Base-by-base conservation (phyloP, 2,888 invertebrate species). In the Therioaphis trifolii region DNA sequence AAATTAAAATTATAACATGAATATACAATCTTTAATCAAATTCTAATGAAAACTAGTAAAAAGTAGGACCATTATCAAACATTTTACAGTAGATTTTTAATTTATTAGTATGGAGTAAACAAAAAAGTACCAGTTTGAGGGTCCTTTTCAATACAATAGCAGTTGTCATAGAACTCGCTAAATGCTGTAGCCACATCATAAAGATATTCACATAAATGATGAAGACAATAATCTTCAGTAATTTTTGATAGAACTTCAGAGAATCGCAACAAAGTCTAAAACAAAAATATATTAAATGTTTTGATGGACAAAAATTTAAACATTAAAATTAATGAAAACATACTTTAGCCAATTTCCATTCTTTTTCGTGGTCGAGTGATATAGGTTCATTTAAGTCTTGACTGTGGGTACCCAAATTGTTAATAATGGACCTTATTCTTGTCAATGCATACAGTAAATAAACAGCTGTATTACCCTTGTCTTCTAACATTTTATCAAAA, bases 401-500 rank as follows among this genome's bases (percentile, higher is more conserved):
- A 61, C 95, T 89, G 85, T 93, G 90, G 24, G 92, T 91, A 14
- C 90, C 87, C 0, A 92, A 90, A 85, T 92, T 95, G 71, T 96
- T 91, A 3, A 95, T 94, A 87, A 97, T 97, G 0, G 95, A 98
- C 87, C 95, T 92, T 86, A 99, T 99, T 61, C 99, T 91, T 14
- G 98, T 98, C 86, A 95, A 93, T 0, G 97, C 96, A 89, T 99
- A 99, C 11, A 99, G 89, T 77, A 99, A 90, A 88, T 99, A 99
- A 0, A 98, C 98, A 0, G 99, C 99, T 0, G 99, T 99, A 88
- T 99, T 99, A 14, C 99, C 99, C 88, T 95, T 95, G 88, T 99
- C 99, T 88, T 99, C 98, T 86, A 99, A 91, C 99, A 99, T 99
- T 91, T 97, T 97, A 88, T 99, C 98, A 89, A 98, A 99, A 0